Percentiles rank a stretch among this genome's conserved stretches.
Evolutionary conservation across 92 coral and sea anemone genomes (phyloP).

Genomic region (Ricordea florida): DNA sequence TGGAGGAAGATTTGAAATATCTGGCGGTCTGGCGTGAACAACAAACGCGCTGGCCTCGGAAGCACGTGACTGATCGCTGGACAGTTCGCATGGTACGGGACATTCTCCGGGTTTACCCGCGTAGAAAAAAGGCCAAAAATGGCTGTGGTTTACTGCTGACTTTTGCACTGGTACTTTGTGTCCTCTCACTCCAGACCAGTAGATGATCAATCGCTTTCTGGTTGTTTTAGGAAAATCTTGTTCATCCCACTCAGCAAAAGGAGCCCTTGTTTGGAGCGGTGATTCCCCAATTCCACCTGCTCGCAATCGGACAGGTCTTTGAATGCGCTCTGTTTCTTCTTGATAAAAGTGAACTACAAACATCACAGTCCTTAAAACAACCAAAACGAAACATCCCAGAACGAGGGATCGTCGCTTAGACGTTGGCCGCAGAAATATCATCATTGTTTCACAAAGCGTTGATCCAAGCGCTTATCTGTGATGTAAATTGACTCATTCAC

Average conservation of each 20-base stretch:
- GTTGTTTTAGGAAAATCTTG: conserved; percentile 59
- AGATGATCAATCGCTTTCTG: conserved; percentile 67
- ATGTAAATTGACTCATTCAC: not conserved
- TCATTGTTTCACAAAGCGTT: conserved; percentile 30
- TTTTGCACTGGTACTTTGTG: conserved; percentile 84
- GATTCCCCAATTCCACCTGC: conserved; percentile 5
- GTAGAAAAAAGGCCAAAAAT: conserved; percentile 98
- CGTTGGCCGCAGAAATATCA: conserved; percentile 49
- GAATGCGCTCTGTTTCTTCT: conserved; percentile 31
- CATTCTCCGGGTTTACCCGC: conserved; percentile 85
- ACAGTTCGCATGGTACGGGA: conserved; percentile 88
- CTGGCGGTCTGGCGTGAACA: conserved; percentile 89
- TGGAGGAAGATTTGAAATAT: conserved; percentile 89
- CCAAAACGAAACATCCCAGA: conserved; percentile 60
- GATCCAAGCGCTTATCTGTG: too few species aligned
- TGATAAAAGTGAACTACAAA: conserved; percentile 77
- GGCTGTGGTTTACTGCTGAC: conserved; percentile 76
- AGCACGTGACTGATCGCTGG: conserved; percentile 77
- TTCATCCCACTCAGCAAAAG: conserved; percentile 29
- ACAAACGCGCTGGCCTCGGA: conserved; percentile 92
- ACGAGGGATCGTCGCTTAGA: conserved; percentile 63
- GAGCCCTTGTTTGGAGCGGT: not conserved
- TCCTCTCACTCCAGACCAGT: conserved; percentile 89
- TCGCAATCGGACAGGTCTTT: conserved; percentile 35
- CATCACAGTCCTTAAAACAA: conserved; percentile 63